Evolutionary conservation across 2,113 vertebrate species (phyloP).

Genomic region (Probosciger aterrimus): DNA sequence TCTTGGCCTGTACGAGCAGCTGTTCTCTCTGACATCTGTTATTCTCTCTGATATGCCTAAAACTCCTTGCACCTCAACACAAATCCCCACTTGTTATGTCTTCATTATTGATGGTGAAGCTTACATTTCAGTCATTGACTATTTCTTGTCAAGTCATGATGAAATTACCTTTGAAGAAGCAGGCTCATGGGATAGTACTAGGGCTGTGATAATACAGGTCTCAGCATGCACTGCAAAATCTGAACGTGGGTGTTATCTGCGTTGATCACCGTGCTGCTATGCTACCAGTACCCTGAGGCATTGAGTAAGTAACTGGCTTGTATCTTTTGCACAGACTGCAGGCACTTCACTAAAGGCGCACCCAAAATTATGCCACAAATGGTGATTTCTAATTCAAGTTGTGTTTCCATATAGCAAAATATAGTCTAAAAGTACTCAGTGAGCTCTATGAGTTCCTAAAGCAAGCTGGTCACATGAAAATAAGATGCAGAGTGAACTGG

Average conservation of each 20-base stretch:
- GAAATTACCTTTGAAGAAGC: neutral
- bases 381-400: neutral
- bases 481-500: neutral
- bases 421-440: fast-evolving
- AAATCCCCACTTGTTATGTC: neutral
- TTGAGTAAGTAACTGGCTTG: neutral
- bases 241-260: neutral
- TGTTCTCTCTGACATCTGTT: neutral
- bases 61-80: neutral
- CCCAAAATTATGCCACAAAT: neutral
- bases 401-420: neutral
- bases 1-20: neutral
- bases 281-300: neutral
- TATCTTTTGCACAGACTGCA: neutral
- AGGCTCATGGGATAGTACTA: neutral
- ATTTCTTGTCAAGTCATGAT: neutral
- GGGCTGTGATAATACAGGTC: neutral
- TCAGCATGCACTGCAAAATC: neutral
- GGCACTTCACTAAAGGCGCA: neutral
- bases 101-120: constrained; percentile 13
- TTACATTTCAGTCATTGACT: neutral
- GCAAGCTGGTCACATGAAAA: neutral
- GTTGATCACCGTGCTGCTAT: neutral
- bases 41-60: constrained; percentile 22
- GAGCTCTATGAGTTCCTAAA: neutral